Conservation (phyloP, 2,797 vertebrate species). For the Catostomus latipinnis region DNA sequence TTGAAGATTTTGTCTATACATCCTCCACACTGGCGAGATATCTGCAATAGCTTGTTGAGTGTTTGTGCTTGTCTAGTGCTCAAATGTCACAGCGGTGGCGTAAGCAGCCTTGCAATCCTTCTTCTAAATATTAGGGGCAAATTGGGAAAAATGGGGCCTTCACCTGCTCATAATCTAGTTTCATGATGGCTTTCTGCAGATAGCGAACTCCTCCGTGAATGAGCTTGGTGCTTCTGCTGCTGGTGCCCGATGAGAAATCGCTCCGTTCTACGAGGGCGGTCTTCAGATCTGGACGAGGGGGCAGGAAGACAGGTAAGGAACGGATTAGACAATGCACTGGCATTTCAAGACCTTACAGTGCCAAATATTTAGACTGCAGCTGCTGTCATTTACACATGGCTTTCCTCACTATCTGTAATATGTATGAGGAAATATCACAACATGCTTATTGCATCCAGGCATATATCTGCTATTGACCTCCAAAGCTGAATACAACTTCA, state of each 20-base stretch:
- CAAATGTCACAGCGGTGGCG: conserved; percentile 40
- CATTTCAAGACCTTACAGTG: conserved; percentile 58
- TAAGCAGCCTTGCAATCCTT: conserved; percentile 18
- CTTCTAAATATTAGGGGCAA: conserved; percentile 42
- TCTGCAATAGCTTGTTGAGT: background rate
- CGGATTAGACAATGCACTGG: conserved; percentile 57
- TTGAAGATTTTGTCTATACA: conserved; percentile 8
- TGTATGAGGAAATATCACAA: conserved; percentile 60
- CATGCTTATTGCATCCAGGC: conserved; percentile 57
- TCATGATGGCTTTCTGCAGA: conserved; percentile 98
- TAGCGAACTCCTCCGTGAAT: conserved; percentile 98
- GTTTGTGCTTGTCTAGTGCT: conserved; percentile 18
- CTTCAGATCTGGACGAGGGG: conserved; percentile 85
- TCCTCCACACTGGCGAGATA: background rate
- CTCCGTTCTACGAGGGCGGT: conserved; percentile 94
- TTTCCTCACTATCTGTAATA: conserved; percentile 58
- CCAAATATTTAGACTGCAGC: conserved; percentile 61
- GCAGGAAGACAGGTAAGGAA: conserved; percentile 64
- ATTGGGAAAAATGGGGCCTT: conserved; percentile 63
- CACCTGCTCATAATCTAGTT: conserved; percentile 96
- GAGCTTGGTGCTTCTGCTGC: conserved; percentile 97
- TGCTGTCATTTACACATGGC: conserved; percentile 61
- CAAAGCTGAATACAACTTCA: conserved; percentile 12
- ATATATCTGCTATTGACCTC: conserved; percentile 35
- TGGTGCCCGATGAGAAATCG: conserved; percentile 97